Conservation (phyloP, 2,888 invertebrate species). For the Crepidodera aurea region DNA sequence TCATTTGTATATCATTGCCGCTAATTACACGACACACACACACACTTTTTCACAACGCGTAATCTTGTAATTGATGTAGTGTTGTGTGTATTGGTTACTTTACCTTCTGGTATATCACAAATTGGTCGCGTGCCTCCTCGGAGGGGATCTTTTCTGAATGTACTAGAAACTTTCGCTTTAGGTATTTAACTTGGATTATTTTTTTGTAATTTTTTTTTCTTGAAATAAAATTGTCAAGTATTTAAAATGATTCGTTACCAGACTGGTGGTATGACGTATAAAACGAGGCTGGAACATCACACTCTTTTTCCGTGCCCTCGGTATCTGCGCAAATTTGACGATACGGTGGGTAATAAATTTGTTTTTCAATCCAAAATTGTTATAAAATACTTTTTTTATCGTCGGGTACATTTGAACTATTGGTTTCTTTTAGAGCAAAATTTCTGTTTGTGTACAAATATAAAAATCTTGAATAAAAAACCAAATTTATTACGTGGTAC, state of each 20-base stretch:
- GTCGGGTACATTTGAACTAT: too few species aligned
- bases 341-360: too few species aligned
- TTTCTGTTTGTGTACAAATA: too few species aligned
- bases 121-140: constrained; percentile 21
- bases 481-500: too few species aligned
- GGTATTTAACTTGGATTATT: constrained; percentile 42
- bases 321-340: too few species aligned
- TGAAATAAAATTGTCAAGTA: constrained; percentile 42
- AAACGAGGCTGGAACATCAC: neutral
- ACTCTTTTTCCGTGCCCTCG: too few species aligned
- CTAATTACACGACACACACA: neutral
- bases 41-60: too few species aligned
- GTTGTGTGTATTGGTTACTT: neutral
- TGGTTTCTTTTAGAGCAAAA: too few species aligned
- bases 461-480: too few species aligned
- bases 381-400: too few species aligned
- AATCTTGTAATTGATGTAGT: too few species aligned
- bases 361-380: too few species aligned
- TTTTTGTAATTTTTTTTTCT: constrained; percentile 41
- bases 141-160: constrained; percentile 38
- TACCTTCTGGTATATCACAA: constrained; percentile 4
- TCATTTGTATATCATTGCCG: neutral
- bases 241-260: constrained; percentile 39
- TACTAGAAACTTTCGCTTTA: constrained; percentile 43
- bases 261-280: constrained; percentile 28